Base-by-base conservation (phyloP, 2,888 invertebrate genomes). In the Formica aserva region DNA sequence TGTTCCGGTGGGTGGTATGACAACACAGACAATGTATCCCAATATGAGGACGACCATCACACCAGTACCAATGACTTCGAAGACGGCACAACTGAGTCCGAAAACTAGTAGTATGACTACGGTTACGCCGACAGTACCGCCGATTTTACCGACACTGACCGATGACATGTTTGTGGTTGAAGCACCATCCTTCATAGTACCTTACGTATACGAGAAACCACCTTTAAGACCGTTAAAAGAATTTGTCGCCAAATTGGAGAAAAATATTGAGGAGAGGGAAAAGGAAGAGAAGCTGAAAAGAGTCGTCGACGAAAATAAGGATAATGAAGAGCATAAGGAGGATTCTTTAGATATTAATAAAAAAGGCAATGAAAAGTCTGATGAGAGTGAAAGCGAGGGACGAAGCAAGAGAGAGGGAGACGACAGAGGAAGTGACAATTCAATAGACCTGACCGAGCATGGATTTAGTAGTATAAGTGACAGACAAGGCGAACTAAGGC, bases 151-250 rank as follows among this genome's bases (percentile, higher is more conserved):
- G 0, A 97, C 98, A 9, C 95, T 98, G 35, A 98, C 98, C 29
- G 98, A 98, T 94, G 98, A 98, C 91, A 98, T 98, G 97, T 98
- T 97, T 94, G 98, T 98, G 15, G 97, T 98, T 13, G 98, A 98
- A 95, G 98, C 98, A 41, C 98, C 98, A 8, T 98, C 98, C 32
- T 98, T 98, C 93, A 98, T 98, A 93, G 98, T 98, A 90, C 98
- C 98, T 67, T 98, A 98, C 94, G 98, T 98, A 32, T 98, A 98
- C 95, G 98, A 98, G 94, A 98, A 98, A 94, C 98, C 98, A 13
- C 98, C 98, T 1, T 94, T 97, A 6, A 97, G 97, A 91, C 97
- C 97, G 82, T 96, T 98, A 86, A 97, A 97, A 93, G 97, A 97
- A 88, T 97, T 97, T 93, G 96, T 98, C 45, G 95, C 95, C 52